Percentiles rank a stretch among this genome's conserved stretches.
Evolutionary conservation across 2,888 invertebrate species (phyloP).

Genomic region (Patella depressa): DNA sequence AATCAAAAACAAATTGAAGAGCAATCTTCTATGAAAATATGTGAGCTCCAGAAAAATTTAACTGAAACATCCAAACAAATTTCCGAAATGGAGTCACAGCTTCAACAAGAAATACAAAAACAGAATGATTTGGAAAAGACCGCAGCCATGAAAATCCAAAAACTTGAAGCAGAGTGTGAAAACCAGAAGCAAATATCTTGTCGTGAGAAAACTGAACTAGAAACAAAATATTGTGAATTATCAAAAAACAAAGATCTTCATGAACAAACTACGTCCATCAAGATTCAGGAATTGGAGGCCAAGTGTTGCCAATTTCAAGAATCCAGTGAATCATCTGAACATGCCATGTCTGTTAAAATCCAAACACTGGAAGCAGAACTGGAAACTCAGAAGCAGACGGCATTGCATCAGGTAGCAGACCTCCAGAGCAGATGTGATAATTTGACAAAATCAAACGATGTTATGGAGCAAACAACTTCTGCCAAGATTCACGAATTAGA

Average conservation of each 20-base stretch:
- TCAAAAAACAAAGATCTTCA: background rate
- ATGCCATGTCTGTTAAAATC: no score
- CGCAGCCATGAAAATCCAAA: constrained; percentile 6
- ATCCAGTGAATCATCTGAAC: background rate
- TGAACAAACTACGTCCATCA: background rate
- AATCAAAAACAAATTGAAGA: constrained; percentile 7
- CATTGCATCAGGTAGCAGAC: no score
- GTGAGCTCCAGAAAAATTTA: background rate
- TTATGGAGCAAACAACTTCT: background rate
- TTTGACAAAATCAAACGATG: no score
- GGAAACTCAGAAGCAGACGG: no score
- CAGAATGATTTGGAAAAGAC: background rate
- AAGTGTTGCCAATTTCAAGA: background rate
- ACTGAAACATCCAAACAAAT: background rate
- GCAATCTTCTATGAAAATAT: constrained; percentile 20
- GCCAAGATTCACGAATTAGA: background rate
- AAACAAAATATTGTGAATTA: background rate
- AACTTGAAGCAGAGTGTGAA: background rate
- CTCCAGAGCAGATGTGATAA: no score
- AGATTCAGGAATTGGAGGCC: background rate
- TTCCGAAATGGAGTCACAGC: constrained; percentile 14
- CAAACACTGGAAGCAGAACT: background rate
- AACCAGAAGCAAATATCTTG: background rate
- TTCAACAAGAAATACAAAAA: background rate
- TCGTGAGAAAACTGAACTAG: constrained; percentile 3